Conservation (phyloP, 2,888 invertebrate species). For the Drosophila tripunctata region DNA sequence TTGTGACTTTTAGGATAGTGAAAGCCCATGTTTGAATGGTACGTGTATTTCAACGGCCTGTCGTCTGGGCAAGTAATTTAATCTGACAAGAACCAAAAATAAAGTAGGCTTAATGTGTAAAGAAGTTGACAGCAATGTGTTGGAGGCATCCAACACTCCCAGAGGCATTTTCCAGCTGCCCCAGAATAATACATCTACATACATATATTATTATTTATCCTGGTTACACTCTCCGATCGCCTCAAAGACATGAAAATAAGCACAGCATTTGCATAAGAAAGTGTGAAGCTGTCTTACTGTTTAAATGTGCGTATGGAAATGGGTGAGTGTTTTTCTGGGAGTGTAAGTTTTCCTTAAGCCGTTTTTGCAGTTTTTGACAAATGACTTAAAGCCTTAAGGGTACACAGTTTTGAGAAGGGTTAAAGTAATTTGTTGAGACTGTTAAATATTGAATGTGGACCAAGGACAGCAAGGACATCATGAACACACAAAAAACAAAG, state of each 20-base stretch:
- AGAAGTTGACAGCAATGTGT: slow-evolving; percentile 70
- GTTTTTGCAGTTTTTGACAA: slow-evolving; percentile 76
- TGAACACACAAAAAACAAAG: slow-evolving; percentile 24
- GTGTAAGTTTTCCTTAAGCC: slow-evolving; percentile 43
- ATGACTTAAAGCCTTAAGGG: slow-evolving; percentile 78
- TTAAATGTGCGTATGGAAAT: slow-evolving; percentile 5
- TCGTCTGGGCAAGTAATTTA: slow-evolving; percentile 69
- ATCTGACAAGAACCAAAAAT: slow-evolving; percentile 70
- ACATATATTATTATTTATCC: slow-evolving; percentile 34
- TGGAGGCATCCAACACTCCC: slow-evolving; percentile 22
- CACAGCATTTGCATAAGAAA: slow-evolving; percentile 72
- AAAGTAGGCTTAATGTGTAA: slow-evolving; percentile 73
- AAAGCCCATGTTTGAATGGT: slow-evolving; percentile 21
- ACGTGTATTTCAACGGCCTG: slow-evolving; percentile 46
- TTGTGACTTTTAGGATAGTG: slow-evolving; percentile 34
- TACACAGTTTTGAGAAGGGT: slow-evolving; percentile 68
- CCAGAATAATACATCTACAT: slow-evolving; percentile 35
- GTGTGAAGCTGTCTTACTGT: slow-evolving; percentile 60
- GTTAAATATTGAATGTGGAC: slow-evolving; percentile 75
- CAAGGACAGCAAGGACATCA: slow-evolving; percentile 35
- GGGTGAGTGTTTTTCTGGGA: slow-evolving; percentile 6
- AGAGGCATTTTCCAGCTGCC: slow-evolving; percentile 36
- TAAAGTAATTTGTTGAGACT: slow-evolving; percentile 76
- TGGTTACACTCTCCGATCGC: slow-evolving; percentile 41
- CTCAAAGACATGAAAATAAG: slow-evolving; percentile 47